A percentile compares a stretch with the other conserved stretches of the same genome.
Conservation (phyloP, 2,113 vertebrate species). For the Odontesthes bonariensis region DNA sequence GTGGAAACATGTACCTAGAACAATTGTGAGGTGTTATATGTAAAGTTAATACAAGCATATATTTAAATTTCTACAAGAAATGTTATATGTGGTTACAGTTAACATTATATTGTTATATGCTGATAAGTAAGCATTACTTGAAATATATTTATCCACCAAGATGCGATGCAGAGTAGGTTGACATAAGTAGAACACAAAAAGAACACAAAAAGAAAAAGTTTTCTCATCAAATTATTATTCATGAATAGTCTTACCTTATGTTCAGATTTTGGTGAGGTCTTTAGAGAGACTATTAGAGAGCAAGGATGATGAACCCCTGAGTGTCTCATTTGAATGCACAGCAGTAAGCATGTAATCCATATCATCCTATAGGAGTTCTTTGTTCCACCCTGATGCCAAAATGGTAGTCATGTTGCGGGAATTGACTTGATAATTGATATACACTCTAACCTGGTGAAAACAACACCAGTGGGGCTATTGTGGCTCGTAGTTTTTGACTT, state of each 20-base stretch:
- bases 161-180: background rate
- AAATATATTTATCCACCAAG: background rate
- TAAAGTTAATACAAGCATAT: no score
- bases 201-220: no score
- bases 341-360: background rate
- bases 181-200: background rate
- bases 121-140: no score
- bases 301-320: background rate
- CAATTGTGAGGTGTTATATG: no score
- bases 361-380: background rate
- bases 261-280: no score
- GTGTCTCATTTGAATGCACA: background rate
- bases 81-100: no score
- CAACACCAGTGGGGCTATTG: background rate
- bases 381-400: background rate
- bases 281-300: no score
- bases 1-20: no score
- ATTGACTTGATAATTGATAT: background rate
- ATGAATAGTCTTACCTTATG: background rate
- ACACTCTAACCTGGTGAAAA: background rate
- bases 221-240: background rate
- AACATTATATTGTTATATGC: no score
- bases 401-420: background rate
- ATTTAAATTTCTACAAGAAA: no score
- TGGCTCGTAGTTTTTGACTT: slow-evolving; percentile 7